A percentile compares a stretch with the other conserved stretches of the same genome.
phyloP scores from a whole-genome alignment of 2,888 invertebrate genomes.

The Ectemnius lituratus region DNA sequence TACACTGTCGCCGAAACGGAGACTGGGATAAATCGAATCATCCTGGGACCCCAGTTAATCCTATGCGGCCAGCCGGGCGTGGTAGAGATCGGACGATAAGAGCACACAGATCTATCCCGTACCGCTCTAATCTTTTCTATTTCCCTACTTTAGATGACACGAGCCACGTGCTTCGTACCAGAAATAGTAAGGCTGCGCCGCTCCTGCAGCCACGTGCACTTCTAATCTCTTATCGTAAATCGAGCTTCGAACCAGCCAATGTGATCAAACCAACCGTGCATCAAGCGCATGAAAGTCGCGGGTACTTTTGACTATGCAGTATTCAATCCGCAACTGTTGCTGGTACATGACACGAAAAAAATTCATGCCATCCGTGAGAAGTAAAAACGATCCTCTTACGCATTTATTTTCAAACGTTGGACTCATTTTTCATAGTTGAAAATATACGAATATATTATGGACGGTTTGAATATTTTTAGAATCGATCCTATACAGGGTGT shows the following conservation, averaged over 20 bases:
- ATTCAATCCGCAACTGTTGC: background rate
- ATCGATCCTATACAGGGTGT: no score
- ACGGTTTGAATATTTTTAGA: no score
- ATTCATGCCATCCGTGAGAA: no score
- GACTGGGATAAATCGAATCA: slow-evolving; percentile 50
- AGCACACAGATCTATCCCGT: slow-evolving; percentile 35
- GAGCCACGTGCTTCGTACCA: slow-evolving; percentile 53
- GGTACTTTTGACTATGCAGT: background rate
- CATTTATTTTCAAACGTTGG: no score
- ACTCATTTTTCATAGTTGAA: no score
- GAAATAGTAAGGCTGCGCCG: slow-evolving; percentile 19
- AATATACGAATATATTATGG: no score
- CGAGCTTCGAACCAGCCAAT: slow-evolving; percentile 30
- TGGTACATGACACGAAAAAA: no score
- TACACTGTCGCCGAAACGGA: background rate
- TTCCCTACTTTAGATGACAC: slow-evolving; percentile 55
- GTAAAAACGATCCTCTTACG: no score
- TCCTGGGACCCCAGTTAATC: slow-evolving; percentile 44
- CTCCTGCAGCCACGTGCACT: slow-evolving; percentile 45
- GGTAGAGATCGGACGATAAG: slow-evolving; percentile 52
- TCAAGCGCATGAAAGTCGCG: background rate
- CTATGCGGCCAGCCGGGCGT: slow-evolving; percentile 29
- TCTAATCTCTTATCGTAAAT: slow-evolving; percentile 44
- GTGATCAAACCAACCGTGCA: slow-evolving; percentile 8
- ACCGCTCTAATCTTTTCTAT: slow-evolving; percentile 57